phyloP scores from a whole-genome alignment of 2,888 invertebrate species.

The Thymelicus sylvestris region DNA sequence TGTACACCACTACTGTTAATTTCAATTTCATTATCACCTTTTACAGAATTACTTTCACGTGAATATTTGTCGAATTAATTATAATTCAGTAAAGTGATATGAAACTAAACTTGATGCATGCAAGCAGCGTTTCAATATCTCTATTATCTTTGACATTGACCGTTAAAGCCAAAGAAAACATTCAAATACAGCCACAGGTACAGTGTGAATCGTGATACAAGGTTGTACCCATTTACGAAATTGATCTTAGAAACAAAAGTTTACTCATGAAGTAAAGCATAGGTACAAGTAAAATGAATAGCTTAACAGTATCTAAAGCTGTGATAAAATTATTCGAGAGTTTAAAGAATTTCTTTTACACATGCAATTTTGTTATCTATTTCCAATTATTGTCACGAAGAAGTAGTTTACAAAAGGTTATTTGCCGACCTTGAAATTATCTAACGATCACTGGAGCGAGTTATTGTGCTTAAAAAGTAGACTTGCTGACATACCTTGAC shows the following conservation, averaged over 20 bases:
- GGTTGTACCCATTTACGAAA: slow-evolving; percentile 18
- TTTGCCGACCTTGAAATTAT: slow-evolving; percentile 21
- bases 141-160: slow-evolving; percentile 26
- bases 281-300: no score
- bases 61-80: neutral
- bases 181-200: neutral
- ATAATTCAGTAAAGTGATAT: neutral
- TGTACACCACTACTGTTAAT: no score
- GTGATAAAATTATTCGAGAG: neutral
- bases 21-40: no score
- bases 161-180: slow-evolving; percentile 19
- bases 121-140: neutral
- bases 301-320: no score
- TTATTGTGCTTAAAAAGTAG: slow-evolving; percentile 6
- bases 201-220: slow-evolving; percentile 13
- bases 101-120: neutral
- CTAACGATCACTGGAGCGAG: slow-evolving; percentile 10
- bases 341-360: neutral
- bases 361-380: neutral
- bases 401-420: slow-evolving; percentile 21
- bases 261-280: neutral
- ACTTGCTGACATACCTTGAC: slow-evolving; percentile 26
- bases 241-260: neutral
- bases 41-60: neutral
- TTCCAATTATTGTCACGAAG: slow-evolving; percentile 1